Evolutionary conservation across 2,888 invertebrate species (phyloP), one percentile per base, ranked within the genome.

Genomic region (Lypha dubia): DNA sequence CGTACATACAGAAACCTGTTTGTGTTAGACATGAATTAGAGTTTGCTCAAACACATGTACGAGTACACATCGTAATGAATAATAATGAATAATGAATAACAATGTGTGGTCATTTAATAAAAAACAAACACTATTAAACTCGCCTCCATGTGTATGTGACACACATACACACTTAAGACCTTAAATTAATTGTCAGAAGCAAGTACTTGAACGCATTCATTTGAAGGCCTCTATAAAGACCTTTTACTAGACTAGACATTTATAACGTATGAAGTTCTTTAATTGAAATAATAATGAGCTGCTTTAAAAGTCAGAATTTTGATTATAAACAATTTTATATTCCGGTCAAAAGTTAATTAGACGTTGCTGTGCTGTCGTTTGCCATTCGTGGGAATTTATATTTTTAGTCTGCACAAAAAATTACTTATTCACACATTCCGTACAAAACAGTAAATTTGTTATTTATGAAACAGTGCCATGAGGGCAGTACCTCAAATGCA

Each of bases 61-160:
- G n/a, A n/a, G n/a, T n/a, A n/a, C n/a, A n/a, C n/a, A n/a, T n/a
- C n/a, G n/a, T n/a, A n/a, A n/a, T 24, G 17, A 8, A 51, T 3
- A 17, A 15, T 24, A 62, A 74, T 74, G 51, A 63, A 51, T 74
- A 74, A 73, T 73, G 49, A 74, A 51, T 35, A 60, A 46, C 51
- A 74, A 63, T 51, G 41, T 74, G 49, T 73, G 73, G 73, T 41
- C 49, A 51, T 74, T 74, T 74, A 74, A 17, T 28, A 51, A 63
- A n/a, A 74, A 38, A 51, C 51, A 46, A 73, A 62, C 24, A 71
- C 17, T 46, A 53, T 24, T 22, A 22, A 35, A 51, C 17, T 20
- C 8, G 5, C 11, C 5, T 5, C 5, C 4, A 35, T 35, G 8
- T 35, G 8, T 35, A 9, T 7, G 7, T 13, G 3, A n/a, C 8